Base-by-base conservation (phyloP, 53 echinoderm and acorn worm species). In the Echinarachnius parma region DNA sequence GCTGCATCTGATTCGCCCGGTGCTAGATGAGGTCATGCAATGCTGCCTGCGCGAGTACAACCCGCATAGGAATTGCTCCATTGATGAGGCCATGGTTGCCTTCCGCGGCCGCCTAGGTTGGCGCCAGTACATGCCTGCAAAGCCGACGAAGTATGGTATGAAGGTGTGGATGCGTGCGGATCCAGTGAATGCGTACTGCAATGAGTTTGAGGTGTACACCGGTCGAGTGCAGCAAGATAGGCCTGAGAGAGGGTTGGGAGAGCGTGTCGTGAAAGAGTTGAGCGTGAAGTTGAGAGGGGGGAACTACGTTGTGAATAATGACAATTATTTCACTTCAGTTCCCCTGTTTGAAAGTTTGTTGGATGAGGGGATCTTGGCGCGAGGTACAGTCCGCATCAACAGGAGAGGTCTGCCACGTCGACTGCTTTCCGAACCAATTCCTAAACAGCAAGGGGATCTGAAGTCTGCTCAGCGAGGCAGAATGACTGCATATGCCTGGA, bases 141-240 rank as follows among this genome's bases (percentile, higher is more conserved):
- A 76, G 46, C 76, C 76, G 11, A 76, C 52, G 13, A 76, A 76
- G 76, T 60, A 60, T 19, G 60, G 76, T 5, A 46, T 76, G 32
- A 76, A 76, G 11, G 47, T 76, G n/a, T 76, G 76, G 60, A 76
- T 60, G 52, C 42, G 59, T 3, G 76, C 60, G 0, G 76, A 76
- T 33, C 60, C 76, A 14, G 30, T 60, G 31, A 60, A 46, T 36
- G 60, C 46, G 30, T 76, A 76, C 19, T 44, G 59, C 19, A 60
- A 76, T 64, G 64, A 64, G 46, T 64, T 64, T 15, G 8, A 64
- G 29, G 64, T 64, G 42, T 63, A 63, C 45, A 42, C 15, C 21
- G 64, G 64, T 14, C n/a, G 45, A 37, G 64, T 28, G 64, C 24
- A 25, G 5, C 21, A n/a, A 22, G 46, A 28, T 3, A 15, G 27